Evolutionary conservation across 2,113 vertebrate species (phyloP), one percentile per base, ranked within the genome.

Genomic region (Cavia porcellus): DNA sequence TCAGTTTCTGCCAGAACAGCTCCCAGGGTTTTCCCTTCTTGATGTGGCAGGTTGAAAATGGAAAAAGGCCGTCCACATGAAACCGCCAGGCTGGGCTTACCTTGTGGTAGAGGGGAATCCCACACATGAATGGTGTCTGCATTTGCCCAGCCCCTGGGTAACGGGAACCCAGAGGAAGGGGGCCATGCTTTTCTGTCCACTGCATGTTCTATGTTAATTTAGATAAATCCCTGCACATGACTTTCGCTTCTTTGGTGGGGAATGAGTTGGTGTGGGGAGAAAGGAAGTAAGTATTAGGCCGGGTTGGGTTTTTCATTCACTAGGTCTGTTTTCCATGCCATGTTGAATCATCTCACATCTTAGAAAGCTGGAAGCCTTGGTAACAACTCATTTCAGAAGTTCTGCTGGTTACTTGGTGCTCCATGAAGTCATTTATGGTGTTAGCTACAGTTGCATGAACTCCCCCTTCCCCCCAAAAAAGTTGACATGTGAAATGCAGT

Each of bases 1-100:
- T 68, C 14, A 24, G 74, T 89, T 82, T 94, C 94, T 97, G 80
- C 86, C 17, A 42, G 89, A 90, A 50, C 72, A n/a, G 17, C 74
- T 85, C 89, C 95, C 77, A 85, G 87, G 96, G 72, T 64, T 90
- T 97, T 70, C 90, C 86, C 30, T 93, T 75, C 47, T 81, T 45
- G 66, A 66, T 0, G 32, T 77, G 95, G 66, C 74, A 30, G 82
- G 59, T 80, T 86, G 81, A 84, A 90, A 96, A 81, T 38, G 57
- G 91, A 38, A 61, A 95, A 20, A 19, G 12, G 19, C 61, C 47
- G 88, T 84, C 57, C 22, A 35, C 19, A 9, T 28, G n/a, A n/a
- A n/a, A 10, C 24, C 38, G n/a, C 10, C 30, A 30, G 52, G n/a
- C 77, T 50, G 62, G 83, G 59, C 61, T n/a, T 32, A 9, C 7